Percentiles rank a stretch among this genome's conserved stretches.
phyloP scores from a whole-genome alignment of 2,888 invertebrate species.

The Phorcus lineatus region DNA sequence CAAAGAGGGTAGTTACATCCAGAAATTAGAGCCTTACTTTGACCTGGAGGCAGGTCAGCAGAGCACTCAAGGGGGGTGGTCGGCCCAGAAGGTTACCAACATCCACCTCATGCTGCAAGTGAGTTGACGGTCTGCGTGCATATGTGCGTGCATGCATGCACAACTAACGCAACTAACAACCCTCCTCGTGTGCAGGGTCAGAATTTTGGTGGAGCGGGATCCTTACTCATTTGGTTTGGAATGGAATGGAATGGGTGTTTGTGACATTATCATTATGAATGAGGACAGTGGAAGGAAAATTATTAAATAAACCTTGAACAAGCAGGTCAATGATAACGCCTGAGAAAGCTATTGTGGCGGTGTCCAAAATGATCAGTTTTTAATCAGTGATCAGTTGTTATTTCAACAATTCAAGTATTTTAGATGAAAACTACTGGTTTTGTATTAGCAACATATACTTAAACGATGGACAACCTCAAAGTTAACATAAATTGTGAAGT shows the following conservation, averaged over 20 bases:
- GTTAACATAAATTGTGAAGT: too few relatives aligned
- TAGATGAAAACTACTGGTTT: too few relatives aligned
- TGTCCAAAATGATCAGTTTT: too few relatives aligned
- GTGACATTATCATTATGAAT: background rate
- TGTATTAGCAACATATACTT: too few relatives aligned
- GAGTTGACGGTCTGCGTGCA: slow-evolving; percentile 34
- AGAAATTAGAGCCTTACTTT: slow-evolving; percentile 92
- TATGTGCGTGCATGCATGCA: background rate
- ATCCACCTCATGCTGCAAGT: slow-evolving; percentile 93
- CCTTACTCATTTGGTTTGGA: background rate
- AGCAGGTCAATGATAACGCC: too few relatives aligned
- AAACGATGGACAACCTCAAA: too few relatives aligned
- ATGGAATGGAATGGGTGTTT: too few relatives aligned
- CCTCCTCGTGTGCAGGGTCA: background rate
- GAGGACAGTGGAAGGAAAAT: too few relatives aligned
- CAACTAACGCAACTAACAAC: slow-evolving; percentile 3
- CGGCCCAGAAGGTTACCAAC: slow-evolving; percentile 94
- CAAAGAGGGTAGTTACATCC: slow-evolving; percentile 97
- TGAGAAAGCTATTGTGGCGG: too few relatives aligned
- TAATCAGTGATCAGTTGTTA: too few relatives aligned
- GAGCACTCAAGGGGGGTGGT: slow-evolving; percentile 82
- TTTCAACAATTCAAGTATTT: too few relatives aligned
- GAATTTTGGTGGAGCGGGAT: slow-evolving; percentile 1
- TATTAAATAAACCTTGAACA: too few relatives aligned
- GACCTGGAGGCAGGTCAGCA: slow-evolving; percentile 68